Evolutionary conservation across 2,888 invertebrate species (phyloP).

Genomic region (Macrophya annulata): DNA sequence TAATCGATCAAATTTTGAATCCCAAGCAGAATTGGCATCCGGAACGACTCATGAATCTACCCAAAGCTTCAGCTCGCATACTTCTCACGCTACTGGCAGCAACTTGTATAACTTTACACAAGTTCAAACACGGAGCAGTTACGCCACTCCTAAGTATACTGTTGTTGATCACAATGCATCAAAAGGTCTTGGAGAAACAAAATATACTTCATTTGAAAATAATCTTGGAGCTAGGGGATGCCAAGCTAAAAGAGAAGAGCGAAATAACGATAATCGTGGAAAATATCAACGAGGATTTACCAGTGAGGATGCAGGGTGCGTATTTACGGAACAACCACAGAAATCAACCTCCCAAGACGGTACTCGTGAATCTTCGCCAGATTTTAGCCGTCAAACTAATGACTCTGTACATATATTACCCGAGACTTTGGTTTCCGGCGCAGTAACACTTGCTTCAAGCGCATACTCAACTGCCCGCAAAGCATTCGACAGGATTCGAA

Average conservation of each 20-base stretch:
- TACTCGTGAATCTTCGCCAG: conserved; percentile 52
- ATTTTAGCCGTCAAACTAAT: conserved; percentile 50
- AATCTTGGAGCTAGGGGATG: conserved; percentile 43
- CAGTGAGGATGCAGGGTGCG: conserved; percentile 52
- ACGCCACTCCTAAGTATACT: conserved; percentile 44
- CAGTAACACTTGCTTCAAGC: conserved; percentile 78
- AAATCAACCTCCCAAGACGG: conserved; percentile 34
- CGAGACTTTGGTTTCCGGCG: conserved; percentile 78
- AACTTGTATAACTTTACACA: conserved; percentile 22
- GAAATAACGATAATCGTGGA: conserved; percentile 27
- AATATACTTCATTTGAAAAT: conserved; percentile 55
- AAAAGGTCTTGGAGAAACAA: conserved; percentile 64
- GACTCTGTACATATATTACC: conserved; percentile 75
- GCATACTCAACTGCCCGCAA: conserved; percentile 79
- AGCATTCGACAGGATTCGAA: conserved; percentile 78
- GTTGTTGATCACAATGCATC: conserved; percentile 61
- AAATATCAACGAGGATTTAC: conserved; percentile 41
- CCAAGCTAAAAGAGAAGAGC: conserved; percentile 47
- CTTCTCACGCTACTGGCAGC: conserved; percentile 36
- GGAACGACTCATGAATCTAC: conserved; percentile 57
- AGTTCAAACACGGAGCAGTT: conserved; percentile 3
- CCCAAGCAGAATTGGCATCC: conserved; percentile 16
- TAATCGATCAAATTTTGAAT: not conserved
- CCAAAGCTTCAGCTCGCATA: conserved; percentile 63
- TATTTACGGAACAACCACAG: conserved; percentile 45